Percentiles rank a stretch among this genome's conserved stretches.
phyloP scores from a whole-genome alignment of 2,797 vertebrate species.

The Accipiter fasciatus region DNA sequence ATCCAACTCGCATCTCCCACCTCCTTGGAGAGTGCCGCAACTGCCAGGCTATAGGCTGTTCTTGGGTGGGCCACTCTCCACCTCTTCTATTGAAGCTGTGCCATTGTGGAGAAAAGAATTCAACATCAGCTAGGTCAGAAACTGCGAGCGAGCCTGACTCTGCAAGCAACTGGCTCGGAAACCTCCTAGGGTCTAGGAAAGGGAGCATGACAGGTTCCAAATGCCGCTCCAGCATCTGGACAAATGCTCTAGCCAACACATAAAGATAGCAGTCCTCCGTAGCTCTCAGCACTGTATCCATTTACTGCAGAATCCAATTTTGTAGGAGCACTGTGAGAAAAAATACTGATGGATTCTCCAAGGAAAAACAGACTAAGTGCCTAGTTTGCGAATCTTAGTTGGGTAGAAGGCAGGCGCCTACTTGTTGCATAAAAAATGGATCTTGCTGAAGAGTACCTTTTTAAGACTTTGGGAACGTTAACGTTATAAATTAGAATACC shows the following conservation, averaged over 20 bases:
- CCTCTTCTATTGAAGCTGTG: constrained; percentile 60
- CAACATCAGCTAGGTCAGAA: constrained; percentile 53
- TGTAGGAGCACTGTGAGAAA: neutral
- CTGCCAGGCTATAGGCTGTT: constrained; percentile 57
- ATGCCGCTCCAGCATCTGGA: neutral
- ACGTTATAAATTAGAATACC: neutral
- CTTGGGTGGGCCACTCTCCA: constrained; percentile 69
- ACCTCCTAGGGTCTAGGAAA: neutral
- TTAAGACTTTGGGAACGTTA: neutral
- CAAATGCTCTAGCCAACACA: neutral
- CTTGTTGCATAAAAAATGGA: neutral
- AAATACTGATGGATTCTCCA: neutral
- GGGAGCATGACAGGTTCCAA: neutral
- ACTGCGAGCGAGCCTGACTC: neutral
- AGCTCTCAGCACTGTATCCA: neutral
- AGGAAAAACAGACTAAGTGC: neutral
- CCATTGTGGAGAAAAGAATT: constrained; percentile 54
- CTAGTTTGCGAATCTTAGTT: neutral
- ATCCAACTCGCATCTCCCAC: constrained; percentile 58
- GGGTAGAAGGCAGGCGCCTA: neutral
- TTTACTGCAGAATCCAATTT: neutral
- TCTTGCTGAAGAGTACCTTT: neutral
- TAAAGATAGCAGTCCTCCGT: neutral
- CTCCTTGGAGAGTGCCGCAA: constrained; percentile 45
- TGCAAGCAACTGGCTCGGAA: neutral